Evolutionary conservation across 1,140 invertebrate genomes (phyloP), one percentile per base, ranked within the genome.

Genomic region (Drosophila parabipectinata): DNA sequence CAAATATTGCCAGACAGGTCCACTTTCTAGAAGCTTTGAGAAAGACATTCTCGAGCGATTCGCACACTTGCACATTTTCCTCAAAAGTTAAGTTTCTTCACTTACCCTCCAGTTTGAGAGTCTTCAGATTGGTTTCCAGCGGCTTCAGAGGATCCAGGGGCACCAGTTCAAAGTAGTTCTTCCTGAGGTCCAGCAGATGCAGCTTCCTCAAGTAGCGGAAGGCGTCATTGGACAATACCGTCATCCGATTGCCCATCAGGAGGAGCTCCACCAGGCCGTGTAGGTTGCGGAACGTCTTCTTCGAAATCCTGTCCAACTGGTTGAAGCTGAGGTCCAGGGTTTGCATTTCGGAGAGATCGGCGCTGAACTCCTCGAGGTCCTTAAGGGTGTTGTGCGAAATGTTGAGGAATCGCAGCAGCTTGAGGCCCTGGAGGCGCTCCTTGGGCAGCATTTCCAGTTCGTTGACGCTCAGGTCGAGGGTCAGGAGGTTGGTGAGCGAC

Each of bases 261-360:
- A 96, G 94, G 15, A 98, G 92, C 80, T 97, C 96, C 9, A 94
- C 94, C 3, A 98, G 92, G 52, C 95, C 96, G 30, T 94, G 93
- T 14, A 97, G 92, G 91, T 96, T 94, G 63, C 94, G 94, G 89
- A 98, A 97, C 10, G 95, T 95, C 34, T 94, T 94, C 92, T 95
- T 96, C 53, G 94, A 95, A 56, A 98, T 94, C 71, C 94, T 94
- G 14, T 95, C 94, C 64, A 98, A 94, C 90, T 96, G 96, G 93
- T 98, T 98, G 80, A 94, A 95, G 5, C 96, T 97, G 9, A 98
- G 91, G 91, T 98, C 97, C 44, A 97, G 93, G 50, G 95, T 94
- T 90, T 97, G 95, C 53, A 98, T 91, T 10, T 94, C 94, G 51
- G 95, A 94, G 15, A 98, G 92, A 90, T 98, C 96, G 1, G 93